Conservation (phyloP, 2,888 invertebrate genomes). For the Euproctis similis region DNA sequence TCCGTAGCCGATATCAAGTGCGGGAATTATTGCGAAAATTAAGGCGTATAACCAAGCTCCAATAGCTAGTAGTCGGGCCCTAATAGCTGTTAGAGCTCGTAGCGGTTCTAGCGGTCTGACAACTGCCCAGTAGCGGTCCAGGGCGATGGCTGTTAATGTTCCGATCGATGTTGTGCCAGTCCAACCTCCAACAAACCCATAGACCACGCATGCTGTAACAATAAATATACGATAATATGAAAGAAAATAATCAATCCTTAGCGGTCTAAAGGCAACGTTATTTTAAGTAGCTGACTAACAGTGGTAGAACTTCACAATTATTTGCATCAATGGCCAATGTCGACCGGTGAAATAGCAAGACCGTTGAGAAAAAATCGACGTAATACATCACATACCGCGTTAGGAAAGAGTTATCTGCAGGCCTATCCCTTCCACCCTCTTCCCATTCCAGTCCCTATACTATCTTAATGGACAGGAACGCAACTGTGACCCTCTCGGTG, state of each 20-base stretch:
- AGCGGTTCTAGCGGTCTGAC: conserved; percentile 84
- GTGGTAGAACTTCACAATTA: too few species aligned
- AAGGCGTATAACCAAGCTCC: conserved; percentile 85
- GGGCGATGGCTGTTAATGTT: conserved; percentile 85
- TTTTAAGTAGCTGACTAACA: too few species aligned
- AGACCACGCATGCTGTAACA: conserved; percentile 82
- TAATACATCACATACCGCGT: too few species aligned
- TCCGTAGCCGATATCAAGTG: conserved; percentile 81
- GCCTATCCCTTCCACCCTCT: too few species aligned
- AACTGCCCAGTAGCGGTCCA: conserved; percentile 89
- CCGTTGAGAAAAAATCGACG: too few species aligned
- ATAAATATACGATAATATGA: too few species aligned
- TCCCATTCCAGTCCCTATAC: too few species aligned
- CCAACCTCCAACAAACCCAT: conserved; percentile 87
- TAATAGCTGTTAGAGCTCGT: conserved; percentile 76
- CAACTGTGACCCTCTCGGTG: too few species aligned
- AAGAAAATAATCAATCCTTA: neutral
- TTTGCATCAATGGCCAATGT: too few species aligned
- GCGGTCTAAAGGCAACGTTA: neutral
- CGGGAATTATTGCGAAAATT: conserved; percentile 81
- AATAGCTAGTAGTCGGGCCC: conserved; percentile 77
- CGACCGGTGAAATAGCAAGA: too few species aligned
- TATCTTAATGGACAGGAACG: too few species aligned
- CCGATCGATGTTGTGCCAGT: conserved; percentile 88
- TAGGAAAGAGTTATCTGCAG: too few species aligned